Percentiles rank a stretch among this genome's conserved stretches.
Evolutionary conservation across 2,113 vertebrate genomes (phyloP).

Genomic region (Tylochromis polylepis): DNA sequence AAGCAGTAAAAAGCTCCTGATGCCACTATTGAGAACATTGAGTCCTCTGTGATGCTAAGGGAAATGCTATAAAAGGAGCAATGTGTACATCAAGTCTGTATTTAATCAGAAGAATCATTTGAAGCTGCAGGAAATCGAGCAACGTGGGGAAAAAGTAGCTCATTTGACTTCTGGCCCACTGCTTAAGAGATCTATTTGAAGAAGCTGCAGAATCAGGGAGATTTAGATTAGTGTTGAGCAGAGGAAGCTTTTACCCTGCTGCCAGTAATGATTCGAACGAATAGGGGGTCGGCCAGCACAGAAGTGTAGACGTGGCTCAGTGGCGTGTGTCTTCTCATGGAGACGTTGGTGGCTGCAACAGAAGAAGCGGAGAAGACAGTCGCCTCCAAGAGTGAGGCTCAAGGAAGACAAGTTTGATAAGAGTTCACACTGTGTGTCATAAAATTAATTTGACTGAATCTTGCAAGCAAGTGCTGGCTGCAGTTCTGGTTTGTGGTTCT

Average conservation of each 20-base stretch:
- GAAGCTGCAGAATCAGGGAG: slow-evolving; percentile 8
- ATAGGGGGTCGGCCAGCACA: background rate
- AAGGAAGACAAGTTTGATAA: background rate
- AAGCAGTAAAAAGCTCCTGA: background rate
- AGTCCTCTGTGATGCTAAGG: background rate
- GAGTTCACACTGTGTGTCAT: background rate
- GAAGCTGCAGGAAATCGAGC: background rate
- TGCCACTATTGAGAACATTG: background rate
- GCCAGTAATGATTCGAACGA: background rate
- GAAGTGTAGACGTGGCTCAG: slow-evolving; percentile 10
- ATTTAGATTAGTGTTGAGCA: slow-evolving; percentile 27
- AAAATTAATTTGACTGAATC: background rate
- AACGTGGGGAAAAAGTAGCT: slow-evolving; percentile 5
- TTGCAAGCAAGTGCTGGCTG: background rate
- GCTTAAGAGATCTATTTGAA: slow-evolving; percentile 31
- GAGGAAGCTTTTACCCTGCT: slow-evolving; percentile 7
- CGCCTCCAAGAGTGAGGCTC: background rate
- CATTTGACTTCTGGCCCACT: slow-evolving; percentile 18
- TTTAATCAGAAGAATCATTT: background rate
- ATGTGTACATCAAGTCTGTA: slow-evolving; percentile 4
- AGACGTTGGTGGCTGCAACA: background rate
- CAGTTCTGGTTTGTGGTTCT: background rate
- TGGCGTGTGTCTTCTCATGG: background rate
- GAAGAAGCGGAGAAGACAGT: background rate
- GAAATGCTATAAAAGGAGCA: background rate